A percentile compares a stretch with the other conserved stretches of the same genome.
Evolutionary conservation across 2,888 invertebrate genomes (phyloP).

Genomic region (Lepidochrysops patricia): DNA sequence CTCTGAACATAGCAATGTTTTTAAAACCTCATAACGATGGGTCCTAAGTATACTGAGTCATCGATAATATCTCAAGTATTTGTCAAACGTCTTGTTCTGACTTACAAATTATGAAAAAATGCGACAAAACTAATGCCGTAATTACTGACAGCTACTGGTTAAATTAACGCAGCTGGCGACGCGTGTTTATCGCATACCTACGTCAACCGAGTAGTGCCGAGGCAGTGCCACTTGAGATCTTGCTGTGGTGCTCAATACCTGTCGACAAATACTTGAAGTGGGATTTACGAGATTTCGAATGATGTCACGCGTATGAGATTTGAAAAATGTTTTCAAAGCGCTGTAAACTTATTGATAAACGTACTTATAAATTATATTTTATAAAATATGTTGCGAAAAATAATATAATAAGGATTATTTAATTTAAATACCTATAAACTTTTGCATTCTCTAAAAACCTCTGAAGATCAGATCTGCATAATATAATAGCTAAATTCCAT

Average conservation of each 20-base stretch:
- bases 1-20: too few relatives aligned
- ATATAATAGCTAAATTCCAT: too few relatives aligned
- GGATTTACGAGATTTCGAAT: not conserved
- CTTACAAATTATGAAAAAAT: not conserved
- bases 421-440: too few relatives aligned
- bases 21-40: too few relatives aligned
- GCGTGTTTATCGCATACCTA: not conserved
- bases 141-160: not conserved
- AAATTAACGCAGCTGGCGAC: not conserved
- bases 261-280: constrained; percentile 1
- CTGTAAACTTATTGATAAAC: too few relatives aligned
- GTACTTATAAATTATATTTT: too few relatives aligned
- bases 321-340: not conserved
- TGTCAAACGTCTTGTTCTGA: not conserved
- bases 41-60: too few relatives aligned
- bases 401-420: too few relatives aligned
- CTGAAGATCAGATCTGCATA: too few relatives aligned
- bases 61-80: too few relatives aligned
- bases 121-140: not conserved
- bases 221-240: not conserved
- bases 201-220: not conserved
- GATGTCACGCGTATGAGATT: not conserved
- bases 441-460: too few relatives aligned
- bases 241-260: not conserved
- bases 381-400: too few relatives aligned